Base-by-base conservation (phyloP, 2,888 invertebrate species). In the Sturmia bella region DNA sequence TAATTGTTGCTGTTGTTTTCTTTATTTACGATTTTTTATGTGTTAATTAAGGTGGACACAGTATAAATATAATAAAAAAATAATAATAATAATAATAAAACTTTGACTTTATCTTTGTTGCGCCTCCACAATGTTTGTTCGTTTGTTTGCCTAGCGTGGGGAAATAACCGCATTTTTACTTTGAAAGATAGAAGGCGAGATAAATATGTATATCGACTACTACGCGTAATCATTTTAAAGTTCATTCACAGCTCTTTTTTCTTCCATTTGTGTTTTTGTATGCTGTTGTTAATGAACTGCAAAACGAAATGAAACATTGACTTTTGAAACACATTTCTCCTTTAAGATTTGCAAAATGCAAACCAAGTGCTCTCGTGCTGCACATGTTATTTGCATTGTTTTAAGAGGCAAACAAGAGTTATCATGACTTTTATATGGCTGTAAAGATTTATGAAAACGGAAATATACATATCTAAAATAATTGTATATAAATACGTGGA, bases 201-300 rank as follows among this genome's bases (percentile, higher is more conserved):
- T 68, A 32, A 57, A 43, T 32, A 59, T 39, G n/a, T n/a, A n/a
- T n/a, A n/a, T n/a, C n/a, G n/a, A n/a, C n/a, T 11, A 15, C 48
- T 45, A 45, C n/a, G 50, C 15, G 41, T 17, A 61, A 59, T 7
- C 61, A 39, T 56, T 64, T 56, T 5, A 48, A 56, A 73, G 52
- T 43, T 61, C 48, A 61, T 19, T 43, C 32, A 69, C 68, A n/a
- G 27, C n/a, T 37, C n/a, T 43, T 32, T 32, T 32, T 3, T 32
- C 9, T 7, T 9, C 9, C 43, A 21, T 13, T 32, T 27, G 69
- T 27, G 69, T 50, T 19, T 9, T 45, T 52, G 17, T 41, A 21
- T 32, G 7, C 21, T 41, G 21, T 41, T 52, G 39, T 15, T 15
- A 52, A 75, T 75, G 75, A 75, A 79, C 52, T 37, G 41, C 19